Evolutionary conservation across 2,797 vertebrate genomes (phyloP), one percentile per base, ranked within the genome.

Genomic region (Lepus townsendii): DNA sequence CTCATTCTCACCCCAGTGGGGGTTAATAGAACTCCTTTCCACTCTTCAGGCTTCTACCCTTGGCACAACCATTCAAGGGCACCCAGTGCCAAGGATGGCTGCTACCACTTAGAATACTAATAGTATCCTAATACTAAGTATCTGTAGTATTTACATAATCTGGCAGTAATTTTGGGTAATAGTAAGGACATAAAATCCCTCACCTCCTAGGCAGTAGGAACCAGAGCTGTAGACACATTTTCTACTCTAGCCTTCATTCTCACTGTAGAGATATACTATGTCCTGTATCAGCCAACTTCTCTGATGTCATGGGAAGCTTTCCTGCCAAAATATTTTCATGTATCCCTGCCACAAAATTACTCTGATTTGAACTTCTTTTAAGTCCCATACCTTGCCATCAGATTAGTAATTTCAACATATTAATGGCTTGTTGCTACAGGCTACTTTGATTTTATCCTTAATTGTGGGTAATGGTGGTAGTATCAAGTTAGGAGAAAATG

Each of bases 351-450:
- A 52, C 35, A 71, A 60, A 85, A 22, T 10, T 42, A 62, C 17
- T 66, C 32, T 42, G 20, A 52, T 27, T 72, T 68, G 11, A 80
- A 83, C 65, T 92, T 85, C 90, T 83, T 68, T 79, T 76, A 73
- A 86, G 19, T 62, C 22, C 3, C 68, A 38, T 17, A 16, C 24
- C 2, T 5, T 60, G 35, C 26, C 17, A 4, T 47, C 38, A 90
- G 72, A 57, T 84, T 52, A n/a, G 7, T 57, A 27, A 87, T 69
- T 12, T 63, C n/a, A 54, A 4, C 83, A 75, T 87, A 78, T 93
- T 63, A 7, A 22, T 8, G 60, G 24, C 7, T 91, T 72, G 69
- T 90, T 38, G 4, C 26, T 76, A 73, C n/a, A 69, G 26, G 62
- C 11, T 73, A 27, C 47, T 42, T 78, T 75, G 16, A 83, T 79